Conservation (phyloP, 2,113 vertebrate species). For the Ophiodon elongatus region DNA sequence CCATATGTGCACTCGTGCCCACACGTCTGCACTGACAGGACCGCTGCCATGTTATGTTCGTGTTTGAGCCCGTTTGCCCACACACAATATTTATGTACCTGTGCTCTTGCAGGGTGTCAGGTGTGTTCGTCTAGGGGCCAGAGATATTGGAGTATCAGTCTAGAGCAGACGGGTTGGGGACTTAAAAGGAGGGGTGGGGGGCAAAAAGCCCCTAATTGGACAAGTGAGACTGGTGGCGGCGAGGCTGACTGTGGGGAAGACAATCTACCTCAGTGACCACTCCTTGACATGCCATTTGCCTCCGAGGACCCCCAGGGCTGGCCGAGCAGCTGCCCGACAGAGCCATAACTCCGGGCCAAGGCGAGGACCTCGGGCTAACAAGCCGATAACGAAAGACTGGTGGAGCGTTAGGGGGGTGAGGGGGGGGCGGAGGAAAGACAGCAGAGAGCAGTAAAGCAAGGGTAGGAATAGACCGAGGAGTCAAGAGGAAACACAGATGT, state of each 20-base stretch:
- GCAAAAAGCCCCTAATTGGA: constrained; percentile 82
- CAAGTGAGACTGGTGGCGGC: constrained; percentile 72
- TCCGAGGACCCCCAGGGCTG: constrained; percentile 82
- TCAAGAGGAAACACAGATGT: constrained; percentile 63
- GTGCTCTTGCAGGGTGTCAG: constrained; percentile 60
- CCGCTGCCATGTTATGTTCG: not conserved
- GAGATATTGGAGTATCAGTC: constrained; percentile 62
- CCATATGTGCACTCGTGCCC: not conserved
- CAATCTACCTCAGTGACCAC: constrained; percentile 78
- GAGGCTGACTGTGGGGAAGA: constrained; percentile 58
- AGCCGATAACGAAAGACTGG: constrained; percentile 68
- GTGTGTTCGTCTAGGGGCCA: constrained; percentile 60
- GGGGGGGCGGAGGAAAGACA: constrained; percentile 40
- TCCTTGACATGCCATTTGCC: constrained; percentile 83
- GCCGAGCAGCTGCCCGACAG: constrained; percentile 77
- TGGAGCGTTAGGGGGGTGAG: constrained; percentile 13
- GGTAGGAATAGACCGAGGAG: constrained; percentile 61
- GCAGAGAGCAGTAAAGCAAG: constrained; percentile 47
- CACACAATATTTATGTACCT: constrained; percentile 45
- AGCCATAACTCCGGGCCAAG: constrained; percentile 77
- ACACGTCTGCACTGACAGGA: not conserved
- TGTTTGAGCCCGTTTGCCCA: constrained; percentile 40
- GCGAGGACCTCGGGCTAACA: constrained; percentile 76
- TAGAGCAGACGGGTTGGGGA: constrained; percentile 47
- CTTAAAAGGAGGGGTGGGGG: constrained; percentile 67